phyloP scores from a whole-genome alignment of 2,888 invertebrate species.

The Euplagia quadripunctaria region DNA sequence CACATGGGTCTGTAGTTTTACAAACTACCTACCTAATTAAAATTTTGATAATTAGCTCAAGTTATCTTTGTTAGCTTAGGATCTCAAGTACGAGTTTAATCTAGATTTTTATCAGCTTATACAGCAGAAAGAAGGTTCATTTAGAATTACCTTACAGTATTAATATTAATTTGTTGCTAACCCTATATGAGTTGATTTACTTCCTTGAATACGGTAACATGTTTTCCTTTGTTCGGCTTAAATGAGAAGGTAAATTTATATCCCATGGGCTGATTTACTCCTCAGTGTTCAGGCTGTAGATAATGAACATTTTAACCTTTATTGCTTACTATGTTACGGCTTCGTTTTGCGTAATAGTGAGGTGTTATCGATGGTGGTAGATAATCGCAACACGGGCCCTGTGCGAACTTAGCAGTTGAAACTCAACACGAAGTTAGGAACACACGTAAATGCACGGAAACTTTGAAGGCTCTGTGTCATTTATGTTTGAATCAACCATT shows the following conservation, averaged over 20 bases:
- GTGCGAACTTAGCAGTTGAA: background rate
- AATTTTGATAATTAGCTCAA: constrained; percentile 27
- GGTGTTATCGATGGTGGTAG: background rate
- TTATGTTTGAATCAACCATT: background rate
- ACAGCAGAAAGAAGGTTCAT: constrained; percentile 13
- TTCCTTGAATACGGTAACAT: constrained; percentile 15
- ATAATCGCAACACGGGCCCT: background rate
- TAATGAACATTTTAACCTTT: background rate
- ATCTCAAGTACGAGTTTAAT: constrained; percentile 17
- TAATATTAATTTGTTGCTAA: constrained; percentile 21
- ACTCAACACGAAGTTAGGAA: background rate
- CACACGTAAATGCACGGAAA: background rate
- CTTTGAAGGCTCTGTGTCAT: background rate
- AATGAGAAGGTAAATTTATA: constrained; percentile 20
- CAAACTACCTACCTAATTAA: constrained; percentile 30
- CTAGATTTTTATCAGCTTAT: constrained; percentile 22
- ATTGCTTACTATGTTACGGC: no score
- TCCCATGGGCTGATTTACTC: background rate
- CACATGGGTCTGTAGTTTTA: constrained; percentile 2
- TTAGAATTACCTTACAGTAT: constrained; percentile 14
- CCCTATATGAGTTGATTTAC: constrained; percentile 20
- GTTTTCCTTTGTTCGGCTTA: constrained; percentile 17
- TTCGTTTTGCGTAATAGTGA: background rate
- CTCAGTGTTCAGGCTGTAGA: background rate
- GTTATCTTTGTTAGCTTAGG: constrained; percentile 35